phyloP scores from a whole-genome alignment of 2,113 vertebrate genomes.

The Catagonus wagneri region DNA sequence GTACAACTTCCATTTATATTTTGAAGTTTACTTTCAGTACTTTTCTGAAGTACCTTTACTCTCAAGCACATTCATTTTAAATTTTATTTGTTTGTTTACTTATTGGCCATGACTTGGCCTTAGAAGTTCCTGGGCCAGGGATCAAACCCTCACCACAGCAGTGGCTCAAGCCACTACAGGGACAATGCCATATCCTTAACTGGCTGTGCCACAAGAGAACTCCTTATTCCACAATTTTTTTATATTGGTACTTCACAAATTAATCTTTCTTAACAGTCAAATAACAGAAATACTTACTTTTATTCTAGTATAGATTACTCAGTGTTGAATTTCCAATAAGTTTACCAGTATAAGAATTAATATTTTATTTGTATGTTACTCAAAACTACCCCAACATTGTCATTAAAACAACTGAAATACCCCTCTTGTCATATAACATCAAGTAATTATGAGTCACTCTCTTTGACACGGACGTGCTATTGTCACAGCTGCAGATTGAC shows the following conservation, averaged over 20 bases:
- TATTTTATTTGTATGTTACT: background rate
- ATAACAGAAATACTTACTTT: background rate
- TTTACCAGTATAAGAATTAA: background rate
- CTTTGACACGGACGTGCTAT: background rate
- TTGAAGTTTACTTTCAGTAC: background rate
- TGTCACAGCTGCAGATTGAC: background rate
- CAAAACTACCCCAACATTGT: background rate
- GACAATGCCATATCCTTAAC: no score
- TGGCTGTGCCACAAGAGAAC: no score
- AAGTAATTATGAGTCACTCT: background rate
- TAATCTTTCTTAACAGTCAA: background rate
- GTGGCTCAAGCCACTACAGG: no score
- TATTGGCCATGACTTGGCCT: no score
- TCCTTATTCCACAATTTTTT: background rate
- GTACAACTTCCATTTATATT: background rate
- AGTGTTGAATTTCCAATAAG: background rate
- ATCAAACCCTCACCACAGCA: no score
- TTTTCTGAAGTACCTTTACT: background rate
- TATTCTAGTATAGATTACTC: slow-evolving; percentile 2
- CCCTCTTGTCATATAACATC: background rate
- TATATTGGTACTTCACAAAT: slow-evolving; percentile 11
- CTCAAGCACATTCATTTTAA: background rate
- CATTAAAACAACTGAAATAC: background rate
- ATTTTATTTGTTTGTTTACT: no score
- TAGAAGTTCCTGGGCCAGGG: no score